Base-by-base conservation (phyloP, 2,888 invertebrate genomes). In the Leucoma salicis region DNA sequence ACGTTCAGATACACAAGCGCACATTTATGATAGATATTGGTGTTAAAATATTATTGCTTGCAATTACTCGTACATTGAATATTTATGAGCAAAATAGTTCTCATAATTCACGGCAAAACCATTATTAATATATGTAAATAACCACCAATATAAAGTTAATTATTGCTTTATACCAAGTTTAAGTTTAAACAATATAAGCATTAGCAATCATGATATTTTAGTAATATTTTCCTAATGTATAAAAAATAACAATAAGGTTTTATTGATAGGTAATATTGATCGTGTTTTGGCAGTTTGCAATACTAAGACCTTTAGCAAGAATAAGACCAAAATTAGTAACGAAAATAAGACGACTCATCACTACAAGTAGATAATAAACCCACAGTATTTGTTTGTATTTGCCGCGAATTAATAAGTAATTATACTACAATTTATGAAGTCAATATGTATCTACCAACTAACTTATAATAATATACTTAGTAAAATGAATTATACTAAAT, bases 41-140 rank as follows among this genome's bases (percentile, higher is more conserved):
- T 39, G 29, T 39, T 28, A 7, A 10, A 2, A 13, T 32, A 36
- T 52, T 62, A 55, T 60, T 62, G 58, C 55, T 60, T 57, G 24
- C 13, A 57, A 43, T n/a, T n/a, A n/a, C n/a, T n/a, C n/a, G 35
- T 46, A 50, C 46, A 53, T 55, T 53, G 40, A 40, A 53, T 44
- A 43, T 40, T 31, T 54, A 47, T 60, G 62, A 62, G 62, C 58
- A 62, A 57, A 51, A 52, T 41, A 32, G 45, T n/a, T n/a, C n/a
- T 24, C 32, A 28, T 32, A 6, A 8, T 11, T 29, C 33, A 39
- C 41, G 28, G 35, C 35, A 43, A 56, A 42, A 18, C 44, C 13
- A 29, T 3, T 1, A 14, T 29, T 29, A 8, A 29, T 29, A 5
- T 4, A 25, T 3, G 8, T 29, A 14, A 16, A 8, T 31, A 25